Percentiles rank a stretch among this genome's conserved stretches.
These are phyloP conservation scores for Maccullochella peelii DNA, from an alignment of 2,113 vertebrate genomes.

Conservation along the genomic window DNA sequence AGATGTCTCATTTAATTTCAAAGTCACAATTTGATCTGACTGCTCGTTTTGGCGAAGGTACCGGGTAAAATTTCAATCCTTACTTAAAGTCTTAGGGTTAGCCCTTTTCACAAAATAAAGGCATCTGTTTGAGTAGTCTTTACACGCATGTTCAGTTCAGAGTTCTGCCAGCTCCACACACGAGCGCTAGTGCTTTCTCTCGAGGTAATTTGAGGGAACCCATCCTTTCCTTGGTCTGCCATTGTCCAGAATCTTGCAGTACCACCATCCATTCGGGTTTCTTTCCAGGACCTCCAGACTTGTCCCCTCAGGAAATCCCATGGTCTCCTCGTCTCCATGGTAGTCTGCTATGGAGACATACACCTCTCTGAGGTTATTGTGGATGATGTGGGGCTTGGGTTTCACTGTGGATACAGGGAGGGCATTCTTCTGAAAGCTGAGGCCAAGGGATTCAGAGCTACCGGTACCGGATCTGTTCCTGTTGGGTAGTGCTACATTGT, in stretches of 20 bases:
- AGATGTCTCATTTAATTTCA: slow-evolving; percentile 52
- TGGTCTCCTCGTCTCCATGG: slow-evolving; percentile 96
- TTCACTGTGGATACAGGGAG: slow-evolving; percentile 93
- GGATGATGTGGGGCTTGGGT: slow-evolving; percentile 97
- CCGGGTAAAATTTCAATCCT: slow-evolving; percentile 51
- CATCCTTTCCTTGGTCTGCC: slow-evolving; percentile 95
- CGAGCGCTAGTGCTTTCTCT: slow-evolving; percentile 92
- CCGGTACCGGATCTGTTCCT: slow-evolving; percentile 70
- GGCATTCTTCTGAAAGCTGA: slow-evolving; percentile 86
- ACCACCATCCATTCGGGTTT: slow-evolving; percentile 99
- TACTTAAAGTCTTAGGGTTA: slow-evolving; percentile 39
- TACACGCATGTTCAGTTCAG: slow-evolving; percentile 58
- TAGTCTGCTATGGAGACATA: slow-evolving; percentile 98
- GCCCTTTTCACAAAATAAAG: slow-evolving; percentile 66
- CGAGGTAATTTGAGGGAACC: slow-evolving; percentile 99
- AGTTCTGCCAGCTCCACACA: slow-evolving; percentile 61
- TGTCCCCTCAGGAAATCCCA: slow-evolving; percentile 96
- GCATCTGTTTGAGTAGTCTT: slow-evolving; percentile 70
- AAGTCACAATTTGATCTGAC: slow-evolving; percentile 61
- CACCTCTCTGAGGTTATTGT: slow-evolving; percentile 94
- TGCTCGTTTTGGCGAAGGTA: slow-evolving; percentile 67
- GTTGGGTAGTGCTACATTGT: slow-evolving; percentile 70
- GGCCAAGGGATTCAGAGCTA: slow-evolving; percentile 85
- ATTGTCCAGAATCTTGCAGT: slow-evolving; percentile 97
- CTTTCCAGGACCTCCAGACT: slow-evolving; percentile 97